Percentiles rank a stretch among this genome's conserved stretches.
Evolutionary conservation across 2,113 vertebrate genomes (phyloP).

Genomic region (Campylomormyrus numenius): DNA sequence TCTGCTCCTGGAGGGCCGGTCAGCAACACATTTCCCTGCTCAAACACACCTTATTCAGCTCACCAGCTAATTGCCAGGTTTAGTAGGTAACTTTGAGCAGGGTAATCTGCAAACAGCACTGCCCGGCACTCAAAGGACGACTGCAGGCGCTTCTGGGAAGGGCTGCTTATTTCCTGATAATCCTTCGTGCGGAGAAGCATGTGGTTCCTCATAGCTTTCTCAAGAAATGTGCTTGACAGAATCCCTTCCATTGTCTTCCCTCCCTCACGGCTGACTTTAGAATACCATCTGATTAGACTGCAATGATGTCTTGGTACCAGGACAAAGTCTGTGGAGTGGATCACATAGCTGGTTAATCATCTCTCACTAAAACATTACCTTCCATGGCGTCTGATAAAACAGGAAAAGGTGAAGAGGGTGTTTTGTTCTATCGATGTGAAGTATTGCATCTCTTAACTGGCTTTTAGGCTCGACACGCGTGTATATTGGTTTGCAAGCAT

Average conservation of each 20-base stretch:
- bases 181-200: background rate
- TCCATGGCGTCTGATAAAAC: background rate
- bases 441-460: background rate
- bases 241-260: background rate
- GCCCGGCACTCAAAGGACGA: background rate
- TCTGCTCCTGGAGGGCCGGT: background rate
- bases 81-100: background rate
- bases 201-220: background rate
- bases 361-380: background rate
- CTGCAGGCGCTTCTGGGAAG: background rate
- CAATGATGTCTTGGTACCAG: background rate
- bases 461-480: background rate
- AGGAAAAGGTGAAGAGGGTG: background rate
- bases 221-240: background rate
- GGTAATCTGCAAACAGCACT: background rate
- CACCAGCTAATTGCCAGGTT: background rate
- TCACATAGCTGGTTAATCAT: background rate
- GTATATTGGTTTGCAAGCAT: background rate
- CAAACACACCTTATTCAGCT: background rate
- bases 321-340: background rate
- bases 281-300: background rate
- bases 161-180: background rate
- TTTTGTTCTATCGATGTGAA: background rate
- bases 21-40: background rate
- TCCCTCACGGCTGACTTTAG: background rate